These are phyloP conservation scores for Anticlea derivata DNA, from an alignment of 2,888 invertebrate species.

Conservation along the genomic window DNA sequence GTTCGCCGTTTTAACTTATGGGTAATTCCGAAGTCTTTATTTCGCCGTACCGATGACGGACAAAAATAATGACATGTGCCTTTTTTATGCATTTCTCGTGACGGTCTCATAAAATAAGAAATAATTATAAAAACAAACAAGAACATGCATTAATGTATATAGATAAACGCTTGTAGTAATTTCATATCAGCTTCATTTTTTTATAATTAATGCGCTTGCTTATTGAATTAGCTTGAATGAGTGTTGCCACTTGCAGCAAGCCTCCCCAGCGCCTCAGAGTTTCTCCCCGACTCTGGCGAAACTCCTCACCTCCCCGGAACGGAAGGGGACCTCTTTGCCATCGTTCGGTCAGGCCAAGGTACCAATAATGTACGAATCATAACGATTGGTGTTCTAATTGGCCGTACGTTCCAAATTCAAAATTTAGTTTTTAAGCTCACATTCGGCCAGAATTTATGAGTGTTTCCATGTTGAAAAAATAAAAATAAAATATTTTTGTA, in stretches of 20 bases:
- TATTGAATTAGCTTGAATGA: slow-evolving; percentile 66
- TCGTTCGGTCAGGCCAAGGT: slow-evolving; percentile 83
- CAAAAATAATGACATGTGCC: too few species aligned
- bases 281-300: slow-evolving; percentile 92
- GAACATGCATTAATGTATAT: neutral
- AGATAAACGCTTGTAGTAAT: slow-evolving; percentile 37
- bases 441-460: slow-evolving; percentile 20
- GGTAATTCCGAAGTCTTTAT: too few species aligned
- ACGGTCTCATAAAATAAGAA: too few species aligned
- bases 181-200: slow-evolving; percentile 32
- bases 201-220: slow-evolving; percentile 35
- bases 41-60: too few species aligned
- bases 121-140: slow-evolving; percentile 4
- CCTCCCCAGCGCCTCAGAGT: slow-evolving; percentile 83
- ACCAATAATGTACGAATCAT: slow-evolving; percentile 63
- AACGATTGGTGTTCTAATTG: slow-evolving; percentile 78
- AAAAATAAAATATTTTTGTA: neutral
- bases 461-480: slow-evolving; percentile 3
- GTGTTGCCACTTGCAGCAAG: slow-evolving; percentile 83
- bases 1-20: too few species aligned
- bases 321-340: slow-evolving; percentile 74
- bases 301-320: slow-evolving; percentile 88
- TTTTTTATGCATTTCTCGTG: too few species aligned
- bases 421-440: slow-evolving; percentile 73
- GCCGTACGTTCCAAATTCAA: slow-evolving; percentile 79